Base-by-base conservation (phyloP, 1,140 invertebrate genomes). In the Papilio polyxenes region DNA sequence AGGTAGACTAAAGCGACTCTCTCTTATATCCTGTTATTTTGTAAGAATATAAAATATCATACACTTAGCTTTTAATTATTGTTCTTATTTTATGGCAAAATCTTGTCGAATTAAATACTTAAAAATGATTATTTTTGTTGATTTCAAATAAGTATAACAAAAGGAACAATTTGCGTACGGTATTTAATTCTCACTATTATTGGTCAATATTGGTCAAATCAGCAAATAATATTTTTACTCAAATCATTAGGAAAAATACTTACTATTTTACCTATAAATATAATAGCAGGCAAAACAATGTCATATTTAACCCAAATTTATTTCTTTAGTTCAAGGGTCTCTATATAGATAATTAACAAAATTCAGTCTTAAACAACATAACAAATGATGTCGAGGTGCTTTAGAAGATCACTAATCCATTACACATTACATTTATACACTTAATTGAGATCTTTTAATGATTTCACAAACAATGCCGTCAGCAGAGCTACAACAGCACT, bases 401-500 rank as follows among this genome's bases (percentile, higher is more conserved):
- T 77, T 9, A 23, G 7, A 75, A 37, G 51, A 62, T 80, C n/a
- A 51, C 8, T 53, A 13, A 56, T n/a, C 51, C 53, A 69, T 77
- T 8, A 59, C n/a, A 20, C 23, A 31, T 65, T 37, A 65, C 10
- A 31, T 65, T 65, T 10, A 65, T 15, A 72, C 11, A 84, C 82
- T 83, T 86, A 82, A 72, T 88, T 84, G 1, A 93, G 84, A 80
- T 92, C 84, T 83, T 90, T 93, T 40, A 94, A 82, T 15, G 92
- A 93, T 51, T 85, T 85, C 8, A 89, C 83, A 89, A 94, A 93
- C 65, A 89, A 82, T 37, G 91, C 85, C 49, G 89, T 84, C 75
- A 94, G 82, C 51, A 90, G n/a, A 78, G 84, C 88, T 81, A 93
- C 89, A 3, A 87, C 84, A 65, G 86, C 89, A 85, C 88, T 88